Evolutionary conservation across 2,113 vertebrate genomes (phyloP).

Genomic region (Vimba vimba): DNA sequence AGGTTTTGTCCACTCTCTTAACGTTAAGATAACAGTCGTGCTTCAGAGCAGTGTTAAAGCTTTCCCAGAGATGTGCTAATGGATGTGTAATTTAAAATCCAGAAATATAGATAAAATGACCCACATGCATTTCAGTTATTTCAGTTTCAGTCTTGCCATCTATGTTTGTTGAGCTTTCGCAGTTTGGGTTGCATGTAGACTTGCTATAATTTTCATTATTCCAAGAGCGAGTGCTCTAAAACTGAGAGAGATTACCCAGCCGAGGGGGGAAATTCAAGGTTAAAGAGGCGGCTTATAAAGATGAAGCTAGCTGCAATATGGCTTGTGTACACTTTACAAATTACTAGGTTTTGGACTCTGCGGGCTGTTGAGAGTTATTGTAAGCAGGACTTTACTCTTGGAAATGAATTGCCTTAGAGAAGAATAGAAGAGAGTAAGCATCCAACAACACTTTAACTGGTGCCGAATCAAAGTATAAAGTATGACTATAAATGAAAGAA

Average conservation of each 20-base stretch:
- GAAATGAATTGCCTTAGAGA: neutral
- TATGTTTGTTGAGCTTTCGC: neutral
- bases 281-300: conserved; percentile 28
- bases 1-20: neutral
- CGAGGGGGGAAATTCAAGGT: conserved; percentile 32
- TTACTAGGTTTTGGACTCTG: conserved; percentile 43
- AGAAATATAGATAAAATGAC: neutral
- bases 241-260: conserved; percentile 13
- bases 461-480: neutral
- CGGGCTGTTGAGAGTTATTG: conserved; percentile 38
- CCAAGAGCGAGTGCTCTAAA: neutral
- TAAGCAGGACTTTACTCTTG: conserved; percentile 24
- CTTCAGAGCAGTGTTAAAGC: neutral
- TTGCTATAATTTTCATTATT: conserved; percentile 26
- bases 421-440: neutral
- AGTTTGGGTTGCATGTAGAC: neutral
- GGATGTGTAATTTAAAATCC: conserved; percentile 4
- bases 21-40: neutral
- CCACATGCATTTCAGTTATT: conserved; percentile 4
- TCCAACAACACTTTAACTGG: neutral
- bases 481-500: neutral
- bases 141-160: neutral
- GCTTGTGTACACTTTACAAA: conserved; percentile 54
- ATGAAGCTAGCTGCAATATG: conserved; percentile 28
- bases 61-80: neutral